phyloP scores from a whole-genome alignment of 2,797 vertebrate genomes.

The Phoebastria nigripes region DNA sequence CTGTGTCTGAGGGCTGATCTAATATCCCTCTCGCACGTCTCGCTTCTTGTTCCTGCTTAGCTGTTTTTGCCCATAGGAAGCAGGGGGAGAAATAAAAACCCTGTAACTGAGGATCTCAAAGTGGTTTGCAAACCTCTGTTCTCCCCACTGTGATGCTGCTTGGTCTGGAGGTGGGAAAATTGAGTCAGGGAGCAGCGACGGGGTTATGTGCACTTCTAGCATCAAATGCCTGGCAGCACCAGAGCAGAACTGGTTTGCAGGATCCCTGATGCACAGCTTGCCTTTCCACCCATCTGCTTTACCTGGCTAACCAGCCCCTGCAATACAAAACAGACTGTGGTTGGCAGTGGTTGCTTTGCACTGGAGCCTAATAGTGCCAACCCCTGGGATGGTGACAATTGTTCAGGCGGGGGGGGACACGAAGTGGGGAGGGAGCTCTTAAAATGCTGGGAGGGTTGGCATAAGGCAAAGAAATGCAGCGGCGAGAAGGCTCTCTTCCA shows the following conservation, averaged over 20 bases:
- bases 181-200: background rate
- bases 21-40: background rate
- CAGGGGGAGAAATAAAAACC: background rate
- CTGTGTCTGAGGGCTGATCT: background rate
- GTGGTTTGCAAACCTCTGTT: background rate
- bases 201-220: background rate
- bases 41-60: background rate
- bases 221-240: background rate
- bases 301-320: background rate
- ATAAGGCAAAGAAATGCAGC: constrained; percentile 6
- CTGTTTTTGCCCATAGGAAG: background rate
- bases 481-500: background rate
- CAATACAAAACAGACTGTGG: background rate
- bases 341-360: background rate
- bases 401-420: rapidly evolving
- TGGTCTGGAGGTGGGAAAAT: background rate
- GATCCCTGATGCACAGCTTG: background rate
- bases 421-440: background rate
- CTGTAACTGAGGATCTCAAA: background rate
- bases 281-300: background rate
- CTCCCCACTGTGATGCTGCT: background rate
- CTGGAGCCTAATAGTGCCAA: background rate
- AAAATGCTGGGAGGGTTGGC: background rate
- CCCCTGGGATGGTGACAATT: background rate
- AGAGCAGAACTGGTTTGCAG: background rate